Evolutionary conservation across 2,113 vertebrate species (phyloP), one percentile per base, ranked within the genome.

Genomic region (Poeciliopsis turrubarensis): DNA sequence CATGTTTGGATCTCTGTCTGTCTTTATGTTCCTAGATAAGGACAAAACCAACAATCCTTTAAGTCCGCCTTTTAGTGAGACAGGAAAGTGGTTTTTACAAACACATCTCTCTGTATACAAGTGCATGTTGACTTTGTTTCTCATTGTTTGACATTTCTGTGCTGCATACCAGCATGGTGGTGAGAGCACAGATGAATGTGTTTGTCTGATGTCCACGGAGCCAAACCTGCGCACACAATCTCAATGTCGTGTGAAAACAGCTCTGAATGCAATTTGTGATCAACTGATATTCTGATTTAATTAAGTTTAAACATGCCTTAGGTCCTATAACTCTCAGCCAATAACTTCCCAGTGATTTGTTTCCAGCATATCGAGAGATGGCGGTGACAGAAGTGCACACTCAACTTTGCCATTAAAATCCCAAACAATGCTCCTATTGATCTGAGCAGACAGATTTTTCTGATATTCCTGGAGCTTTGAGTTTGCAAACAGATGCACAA

Each of bases 71-170:
- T 78, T 70, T 11, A 29, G 31, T 65, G 62, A 39, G 5, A 72
- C 69, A 71, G 54, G 27, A 29, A 65, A n/a, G 29, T 34, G 5
- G 64, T 61, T 64, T 82, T 54, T 32, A 22, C 19, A 76, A 86
- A 60, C 6, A 60, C 73, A 11, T 37, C 64, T 19, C 17, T 72
- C 47, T 72, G 31, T 83, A 32, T 80, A 71, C 57, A 73, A 80
- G 72, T 68, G 72, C 47, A 79, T 65, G 65, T 73, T 83, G 70
- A 85, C 60, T 82, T 73, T 79, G 34, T 86, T 73, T 68, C 30
- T 6, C 2, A 68, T 77, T 88, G 87, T 89, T 91, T 90, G 83
- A 88, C 79, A 73, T 85, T 85, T 81, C 60, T 54, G 54, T 41
- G 69, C 61, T 63, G 39, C 66, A 74, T 70, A 74, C 77, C 66